Conservation (phyloP, 2,113 vertebrate genomes). For the Nannospalax galili region DNA sequence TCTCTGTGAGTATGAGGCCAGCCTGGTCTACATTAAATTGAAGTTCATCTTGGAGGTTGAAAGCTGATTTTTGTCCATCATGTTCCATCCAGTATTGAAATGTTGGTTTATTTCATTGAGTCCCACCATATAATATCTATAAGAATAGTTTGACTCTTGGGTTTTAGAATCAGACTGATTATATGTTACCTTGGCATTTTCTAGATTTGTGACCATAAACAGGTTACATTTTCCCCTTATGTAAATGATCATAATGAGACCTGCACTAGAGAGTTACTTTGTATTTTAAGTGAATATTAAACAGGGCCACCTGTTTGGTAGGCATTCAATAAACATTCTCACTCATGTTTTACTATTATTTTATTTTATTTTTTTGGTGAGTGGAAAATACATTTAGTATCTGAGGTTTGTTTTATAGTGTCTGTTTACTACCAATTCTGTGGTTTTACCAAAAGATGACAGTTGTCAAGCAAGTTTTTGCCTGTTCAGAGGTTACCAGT, state of each 20-base stretch:
- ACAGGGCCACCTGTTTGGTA: neutral
- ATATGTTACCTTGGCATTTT: constrained; percentile 31
- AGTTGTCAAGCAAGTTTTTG: constrained; percentile 42
- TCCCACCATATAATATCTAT: neutral
- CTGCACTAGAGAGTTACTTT: neutral
- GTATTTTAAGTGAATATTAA: constrained; percentile 16
- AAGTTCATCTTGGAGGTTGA: constrained; percentile 8
- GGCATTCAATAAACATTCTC: neutral
- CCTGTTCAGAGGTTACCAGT: constrained; percentile 1
- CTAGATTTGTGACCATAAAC: constrained; percentile 5
- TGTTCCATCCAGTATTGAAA: constrained; percentile 49
- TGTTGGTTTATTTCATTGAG: constrained; percentile 45
- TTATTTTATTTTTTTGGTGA: too few species aligned
- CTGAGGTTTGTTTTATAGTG: constrained; percentile 7
- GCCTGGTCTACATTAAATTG: too few species aligned
- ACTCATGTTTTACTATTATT: neutral
- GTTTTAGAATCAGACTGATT: constrained; percentile 1
- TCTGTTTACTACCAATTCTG: constrained; percentile 34
- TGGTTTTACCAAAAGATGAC: constrained; percentile 37
- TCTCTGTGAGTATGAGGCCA: too few species aligned
- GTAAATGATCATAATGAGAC: neutral
- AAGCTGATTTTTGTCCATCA: constrained; percentile 10
- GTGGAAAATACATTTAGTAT: neutral
- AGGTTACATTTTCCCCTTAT: constrained; percentile 9
- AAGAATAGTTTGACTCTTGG: constrained; percentile 44